Percentiles rank a stretch among this genome's conserved stretches.
phyloP scores from a whole-genome alignment of 2,888 invertebrate species.

The Epirrhoe tristata region DNA sequence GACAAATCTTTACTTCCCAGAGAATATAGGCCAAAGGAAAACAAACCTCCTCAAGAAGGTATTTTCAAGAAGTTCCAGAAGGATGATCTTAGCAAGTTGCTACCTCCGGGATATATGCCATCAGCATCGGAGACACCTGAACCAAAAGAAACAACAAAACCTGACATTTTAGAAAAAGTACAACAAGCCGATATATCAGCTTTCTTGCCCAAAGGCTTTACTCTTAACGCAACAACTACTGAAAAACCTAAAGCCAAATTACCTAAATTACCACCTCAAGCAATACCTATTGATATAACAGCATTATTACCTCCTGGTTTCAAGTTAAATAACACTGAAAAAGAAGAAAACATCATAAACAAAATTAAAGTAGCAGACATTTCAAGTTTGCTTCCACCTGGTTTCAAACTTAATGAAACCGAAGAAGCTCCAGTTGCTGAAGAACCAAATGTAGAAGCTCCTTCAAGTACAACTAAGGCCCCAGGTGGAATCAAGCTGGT shows the following conservation, averaged over 20 bases:
- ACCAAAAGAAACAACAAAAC: constrained; percentile 62
- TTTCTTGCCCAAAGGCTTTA: constrained; percentile 87
- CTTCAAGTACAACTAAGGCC: constrained; percentile 70
- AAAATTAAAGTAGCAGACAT: constrained; percentile 80
- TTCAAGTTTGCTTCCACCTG: constrained; percentile 87
- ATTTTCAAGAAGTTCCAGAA: constrained; percentile 78
- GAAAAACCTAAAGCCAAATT: constrained; percentile 58
- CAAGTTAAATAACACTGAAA: constrained; percentile 69
- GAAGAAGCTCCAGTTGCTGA: constrained; percentile 48
- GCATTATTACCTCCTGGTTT: constrained; percentile 88
- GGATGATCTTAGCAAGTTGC: constrained; percentile 85
- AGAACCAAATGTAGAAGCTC: constrained; percentile 23
- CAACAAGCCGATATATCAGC: constrained; percentile 80
- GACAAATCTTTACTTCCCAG: constrained; percentile 83
- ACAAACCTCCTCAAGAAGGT: constrained; percentile 68
- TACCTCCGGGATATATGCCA: constrained; percentile 89
- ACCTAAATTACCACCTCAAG: constrained; percentile 57
- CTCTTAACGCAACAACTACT: constrained; percentile 65
- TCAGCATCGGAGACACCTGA: constrained; percentile 61
- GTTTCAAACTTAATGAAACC: constrained; percentile 77
- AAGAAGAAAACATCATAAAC: constrained; percentile 51
- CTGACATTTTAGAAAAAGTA: constrained; percentile 61
- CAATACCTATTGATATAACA: constrained; percentile 79
- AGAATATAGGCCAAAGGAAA: constrained; percentile 81
- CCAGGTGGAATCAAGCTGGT: constrained; percentile 88